These are phyloP conservation scores for Magallana ariakensis DNA, from an alignment of 1,140 invertebrate species.

Conservation along the genomic window DNA sequence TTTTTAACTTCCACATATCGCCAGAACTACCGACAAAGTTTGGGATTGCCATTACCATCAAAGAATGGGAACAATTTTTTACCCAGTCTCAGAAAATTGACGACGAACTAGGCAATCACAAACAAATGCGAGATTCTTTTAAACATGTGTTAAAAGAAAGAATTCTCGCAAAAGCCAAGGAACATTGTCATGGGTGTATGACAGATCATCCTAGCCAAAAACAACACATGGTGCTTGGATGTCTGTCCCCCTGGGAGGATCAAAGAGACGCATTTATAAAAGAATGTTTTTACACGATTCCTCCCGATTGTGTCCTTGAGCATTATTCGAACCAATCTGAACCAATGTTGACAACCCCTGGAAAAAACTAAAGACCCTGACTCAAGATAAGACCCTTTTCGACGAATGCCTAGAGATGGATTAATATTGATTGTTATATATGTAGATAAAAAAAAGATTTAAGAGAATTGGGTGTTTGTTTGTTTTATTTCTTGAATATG, in stretches of 20 bases:
- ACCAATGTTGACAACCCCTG: no score
- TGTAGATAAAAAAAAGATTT: background rate
- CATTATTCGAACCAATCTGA: no score
- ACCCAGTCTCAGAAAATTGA: background rate
- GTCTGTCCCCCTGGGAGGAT: background rate
- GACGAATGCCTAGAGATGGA: slow-evolving; percentile 1
- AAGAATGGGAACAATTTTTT: background rate
- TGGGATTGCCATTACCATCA: background rate
- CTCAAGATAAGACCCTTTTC: background rate
- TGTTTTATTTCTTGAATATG: background rate
- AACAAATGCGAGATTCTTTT: background rate
- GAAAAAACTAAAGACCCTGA: background rate
- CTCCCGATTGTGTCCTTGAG: no score
- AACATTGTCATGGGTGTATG: background rate
- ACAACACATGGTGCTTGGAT: background rate
- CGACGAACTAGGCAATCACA: background rate
- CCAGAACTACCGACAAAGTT: background rate
- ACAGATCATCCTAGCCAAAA: slow-evolving; percentile 6
- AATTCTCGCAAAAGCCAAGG: background rate
- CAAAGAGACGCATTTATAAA: no score
- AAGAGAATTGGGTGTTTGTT: background rate
- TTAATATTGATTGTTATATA: background rate
- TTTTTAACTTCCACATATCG: background rate
- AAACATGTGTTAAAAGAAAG: background rate
- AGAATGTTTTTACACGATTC: no score